Base-by-base conservation (phyloP, 2,113 vertebrate genomes). In the Martes martes region DNA sequence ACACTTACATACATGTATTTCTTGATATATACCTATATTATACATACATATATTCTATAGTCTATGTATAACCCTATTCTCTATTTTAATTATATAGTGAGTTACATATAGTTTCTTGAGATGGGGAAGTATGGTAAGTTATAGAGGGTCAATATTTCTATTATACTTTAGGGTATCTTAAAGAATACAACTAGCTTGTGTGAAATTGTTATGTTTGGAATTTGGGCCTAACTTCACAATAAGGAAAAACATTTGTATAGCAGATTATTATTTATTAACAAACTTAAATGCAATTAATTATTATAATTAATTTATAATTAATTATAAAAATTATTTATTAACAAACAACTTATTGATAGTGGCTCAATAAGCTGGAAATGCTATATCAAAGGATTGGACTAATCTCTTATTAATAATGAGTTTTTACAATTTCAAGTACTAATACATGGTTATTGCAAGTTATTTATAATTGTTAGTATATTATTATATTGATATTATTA, bases 371-470 rank as follows among this genome's bases (percentile, higher is more conserved):
- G 5, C n/a, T 91, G 31, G 36, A 52, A 69, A 92, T 85, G 8
- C 36, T 80, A 16, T 78, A 85, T 28, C n/a, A 94, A 92, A 97
- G 31, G 15, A 83, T 65, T 96, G n/a, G 55, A 50, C 16, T 96
- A 52, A 69, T 69, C 39, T 90, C n/a, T 89, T 91, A 57, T 74
- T 94, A 69, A 24, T 42, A 76, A 82, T 95, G 24, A 63, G 18
- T 81, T 88, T 73, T 50, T 84, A 83, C n/a, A 85, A 16, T 97
- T 91, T 91, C 23, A 92, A 52, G 28, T 24, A 90, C 45, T 33
- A 87, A 86, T 89, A 33, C n/a, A 85, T 95, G 59, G 39, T 69
- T 69, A 61, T 71, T 93, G 7, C 11, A 84, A 84, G 31, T 79
- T 88, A 78, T 69, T 94, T 71, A 21, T 52, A 83, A 63, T 88